Percentiles rank a stretch among this genome's conserved stretches.
These are phyloP conservation scores for Diaprepes abbreviatus DNA, from an alignment of 2,888 invertebrate genomes.

Conservation along the genomic window DNA sequence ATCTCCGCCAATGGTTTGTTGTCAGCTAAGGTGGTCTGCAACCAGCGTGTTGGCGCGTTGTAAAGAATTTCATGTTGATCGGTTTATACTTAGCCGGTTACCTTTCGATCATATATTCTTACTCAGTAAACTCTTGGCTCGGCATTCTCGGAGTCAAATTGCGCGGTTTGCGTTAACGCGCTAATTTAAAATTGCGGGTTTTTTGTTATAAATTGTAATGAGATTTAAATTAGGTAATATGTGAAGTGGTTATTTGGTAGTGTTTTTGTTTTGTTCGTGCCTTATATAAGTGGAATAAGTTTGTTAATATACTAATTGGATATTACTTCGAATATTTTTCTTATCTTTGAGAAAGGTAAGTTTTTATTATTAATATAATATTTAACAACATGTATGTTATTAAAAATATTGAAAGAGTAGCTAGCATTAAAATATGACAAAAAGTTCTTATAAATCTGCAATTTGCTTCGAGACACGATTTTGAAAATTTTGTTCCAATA, in stretches of 20 bases:
- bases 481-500: no score
- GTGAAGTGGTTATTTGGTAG: conserved; percentile 1
- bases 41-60: conserved; percentile 24
- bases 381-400: no score
- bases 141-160: conserved; percentile 6
- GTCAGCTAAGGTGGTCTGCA: conserved; percentile 32
- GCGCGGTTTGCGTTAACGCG: conserved; percentile 9
- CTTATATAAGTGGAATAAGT: background rate
- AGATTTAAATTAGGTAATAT: background rate
- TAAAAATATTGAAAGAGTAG: no score
- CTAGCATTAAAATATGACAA: no score
- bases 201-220: background rate
- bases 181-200: background rate
- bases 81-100: conserved; percentile 22
- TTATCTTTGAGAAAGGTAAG: no score
- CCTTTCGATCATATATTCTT: conserved; percentile 31
- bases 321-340: background rate
- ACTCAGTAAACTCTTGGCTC: conserved; percentile 13
- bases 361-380: no score
- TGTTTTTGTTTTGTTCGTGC: background rate
- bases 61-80: conserved; percentile 30
- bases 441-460: no score
- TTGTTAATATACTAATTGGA: no score
- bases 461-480: no score
- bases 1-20: conserved; percentile 27